Percentiles rank a stretch among this genome's conserved stretches.
Evolutionary conservation across 2,888 invertebrate genomes (phyloP).

Genomic region (Sphaerophoria rueppellii): DNA sequence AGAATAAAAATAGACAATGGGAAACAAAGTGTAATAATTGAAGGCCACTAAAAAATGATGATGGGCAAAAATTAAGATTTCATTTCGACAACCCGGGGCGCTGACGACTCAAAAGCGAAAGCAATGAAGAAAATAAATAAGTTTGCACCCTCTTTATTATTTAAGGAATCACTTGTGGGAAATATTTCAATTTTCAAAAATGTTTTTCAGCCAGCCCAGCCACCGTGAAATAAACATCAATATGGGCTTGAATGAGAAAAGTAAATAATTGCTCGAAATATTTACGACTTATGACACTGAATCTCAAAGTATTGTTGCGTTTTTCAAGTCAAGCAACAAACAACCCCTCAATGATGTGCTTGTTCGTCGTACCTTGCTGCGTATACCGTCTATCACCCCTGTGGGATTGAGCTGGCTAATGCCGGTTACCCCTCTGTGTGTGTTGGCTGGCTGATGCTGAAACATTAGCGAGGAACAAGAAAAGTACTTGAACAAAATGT

Average conservation of each 20-base stretch:
- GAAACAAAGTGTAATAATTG: conserved; percentile 47
- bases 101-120: neutral
- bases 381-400: conserved; percentile 77
- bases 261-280: conserved; percentile 77
- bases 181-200: conserved; percentile 73
- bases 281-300: conserved; percentile 81
- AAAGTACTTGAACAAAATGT: conserved; percentile 67
- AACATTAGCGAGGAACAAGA: conserved; percentile 50
- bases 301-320: conserved; percentile 74
- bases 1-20: conserved; percentile 26
- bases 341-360: conserved; percentile 44
- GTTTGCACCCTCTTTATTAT: conserved; percentile 44
- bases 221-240: conserved; percentile 75
- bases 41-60: conserved; percentile 31
- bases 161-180: conserved; percentile 69
- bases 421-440: conserved; percentile 69
- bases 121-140: conserved; percentile 21
- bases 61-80: conserved; percentile 43
- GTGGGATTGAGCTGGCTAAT: conserved; percentile 78
- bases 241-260: conserved; percentile 74
- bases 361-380: conserved; percentile 9
- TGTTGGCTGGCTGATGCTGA: conserved; percentile 10
- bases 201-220: conserved; percentile 61
- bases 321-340: conserved; percentile 30
- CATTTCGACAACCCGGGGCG: neutral